Conservation (phyloP, 2,797 vertebrate genomes). For the Varecia variegata region DNA sequence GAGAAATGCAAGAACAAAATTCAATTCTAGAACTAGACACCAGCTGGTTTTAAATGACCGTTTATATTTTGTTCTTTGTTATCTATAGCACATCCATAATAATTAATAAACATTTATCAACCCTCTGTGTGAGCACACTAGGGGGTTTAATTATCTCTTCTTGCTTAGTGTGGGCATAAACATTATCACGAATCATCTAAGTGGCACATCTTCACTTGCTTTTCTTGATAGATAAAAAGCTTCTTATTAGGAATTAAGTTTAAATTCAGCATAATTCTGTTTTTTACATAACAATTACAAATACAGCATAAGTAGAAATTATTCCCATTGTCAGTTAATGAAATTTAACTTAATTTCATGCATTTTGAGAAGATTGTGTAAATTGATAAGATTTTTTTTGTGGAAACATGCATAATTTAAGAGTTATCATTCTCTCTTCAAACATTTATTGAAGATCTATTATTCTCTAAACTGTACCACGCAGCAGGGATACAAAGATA, state of each 20-base stretch:
- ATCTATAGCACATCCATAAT: constrained; percentile 40
- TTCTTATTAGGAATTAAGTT: constrained; percentile 16
- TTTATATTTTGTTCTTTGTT: constrained; percentile 43
- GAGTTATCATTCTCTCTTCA: not conserved
- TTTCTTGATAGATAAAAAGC: constrained; percentile 35
- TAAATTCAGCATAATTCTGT: constrained; percentile 37
- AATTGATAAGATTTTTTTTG: not conserved
- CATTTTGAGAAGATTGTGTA: not conserved
- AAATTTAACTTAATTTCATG: not conserved
- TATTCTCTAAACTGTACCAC: not conserved
- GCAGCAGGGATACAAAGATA: not conserved
- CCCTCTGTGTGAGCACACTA: not conserved
- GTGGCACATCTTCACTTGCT: not conserved
- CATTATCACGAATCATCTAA: constrained; percentile 56
- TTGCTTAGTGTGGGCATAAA: constrained; percentile 42
- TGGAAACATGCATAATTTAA: not conserved
- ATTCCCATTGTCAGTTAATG: not conserved
- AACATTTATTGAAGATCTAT: not conserved
- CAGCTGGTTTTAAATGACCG: constrained; percentile 32
- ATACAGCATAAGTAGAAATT: constrained; percentile 21
- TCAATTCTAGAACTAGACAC: not conserved
- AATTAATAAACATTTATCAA: constrained; percentile 70
- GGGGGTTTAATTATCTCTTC: constrained; percentile 55
- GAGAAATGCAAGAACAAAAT: not conserved
- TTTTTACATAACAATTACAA: constrained; percentile 28